phyloP scores from a whole-genome alignment of 1,140 invertebrate genomes.

The Carcinoscorpius rotundicauda region DNA sequence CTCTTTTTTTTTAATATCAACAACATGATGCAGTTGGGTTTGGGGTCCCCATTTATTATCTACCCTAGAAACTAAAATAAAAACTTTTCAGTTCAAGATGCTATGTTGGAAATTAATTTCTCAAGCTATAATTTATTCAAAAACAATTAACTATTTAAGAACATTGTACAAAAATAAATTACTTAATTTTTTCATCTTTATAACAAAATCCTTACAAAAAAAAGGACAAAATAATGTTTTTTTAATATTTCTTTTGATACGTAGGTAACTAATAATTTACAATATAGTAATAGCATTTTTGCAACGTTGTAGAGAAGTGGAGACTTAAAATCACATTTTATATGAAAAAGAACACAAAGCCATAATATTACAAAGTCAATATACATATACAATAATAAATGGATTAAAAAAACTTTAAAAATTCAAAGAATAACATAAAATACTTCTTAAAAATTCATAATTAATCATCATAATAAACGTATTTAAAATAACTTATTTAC shows the following conservation, averaged over 20 bases:
- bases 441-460: constrained; percentile 19
- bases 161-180: background rate
- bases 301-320: no score
- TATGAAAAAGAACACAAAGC: no score
- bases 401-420: no score
- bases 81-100: no score
- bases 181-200: background rate
- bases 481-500: constrained; percentile 33
- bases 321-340: no score
- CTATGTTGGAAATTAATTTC: no score
- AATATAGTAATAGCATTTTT: no score
- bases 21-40: constrained; percentile 29
- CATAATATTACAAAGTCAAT: no score
- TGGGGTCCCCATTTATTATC: constrained; percentile 48
- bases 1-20: constrained; percentile 24
- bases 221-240: background rate
- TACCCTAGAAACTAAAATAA: constrained; percentile 41
- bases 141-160: background rate
- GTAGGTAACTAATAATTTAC: no score
- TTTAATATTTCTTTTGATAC: background rate
- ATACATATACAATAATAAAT: no score
- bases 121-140: background rate
- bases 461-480: constrained; percentile 5
- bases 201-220: background rate
- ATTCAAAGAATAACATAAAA: no score